Conservation (phyloP, 2,113 vertebrate genomes). For the Onychostoma macrolepis region DNA sequence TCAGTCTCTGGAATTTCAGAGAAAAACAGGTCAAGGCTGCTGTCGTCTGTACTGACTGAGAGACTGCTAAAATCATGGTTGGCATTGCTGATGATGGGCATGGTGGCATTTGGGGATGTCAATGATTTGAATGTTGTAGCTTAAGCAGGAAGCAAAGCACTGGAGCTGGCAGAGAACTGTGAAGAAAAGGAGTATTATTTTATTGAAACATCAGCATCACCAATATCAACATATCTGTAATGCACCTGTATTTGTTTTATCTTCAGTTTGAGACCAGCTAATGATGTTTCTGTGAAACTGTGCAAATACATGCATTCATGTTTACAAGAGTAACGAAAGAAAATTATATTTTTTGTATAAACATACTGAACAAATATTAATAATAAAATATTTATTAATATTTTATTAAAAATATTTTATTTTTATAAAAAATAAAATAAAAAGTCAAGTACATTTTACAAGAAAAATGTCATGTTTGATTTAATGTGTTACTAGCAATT, state of each 20-base stretch:
- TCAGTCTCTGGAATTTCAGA: constrained; percentile 77
- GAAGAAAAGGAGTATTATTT: neutral
- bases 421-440: too few species aligned
- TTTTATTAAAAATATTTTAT: too few species aligned
- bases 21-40: constrained; percentile 80
- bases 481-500: neutral
- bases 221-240: neutral
- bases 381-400: too few species aligned
- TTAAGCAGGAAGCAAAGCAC: neutral
- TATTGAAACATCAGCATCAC: neutral
- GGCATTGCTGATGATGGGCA: constrained; percentile 85
- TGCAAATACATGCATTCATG: too few species aligned
- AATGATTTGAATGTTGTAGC: neutral
- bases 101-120: constrained; percentile 63
- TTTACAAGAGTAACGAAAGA: too few species aligned
- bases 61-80: constrained; percentile 84
- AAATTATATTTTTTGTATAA: too few species aligned
- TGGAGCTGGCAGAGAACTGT: neutral
- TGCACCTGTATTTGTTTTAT: neutral
- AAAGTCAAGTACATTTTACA: too few species aligned
- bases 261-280: too few species aligned
- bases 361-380: too few species aligned
- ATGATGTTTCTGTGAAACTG: too few species aligned
- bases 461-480: neutral
- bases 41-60: constrained; percentile 79